Percentiles rank a stretch among this genome's conserved stretches.
Evolutionary conservation across 2,888 invertebrate genomes (phyloP).

Genomic region (Macrosoma leucophasiata): DNA sequence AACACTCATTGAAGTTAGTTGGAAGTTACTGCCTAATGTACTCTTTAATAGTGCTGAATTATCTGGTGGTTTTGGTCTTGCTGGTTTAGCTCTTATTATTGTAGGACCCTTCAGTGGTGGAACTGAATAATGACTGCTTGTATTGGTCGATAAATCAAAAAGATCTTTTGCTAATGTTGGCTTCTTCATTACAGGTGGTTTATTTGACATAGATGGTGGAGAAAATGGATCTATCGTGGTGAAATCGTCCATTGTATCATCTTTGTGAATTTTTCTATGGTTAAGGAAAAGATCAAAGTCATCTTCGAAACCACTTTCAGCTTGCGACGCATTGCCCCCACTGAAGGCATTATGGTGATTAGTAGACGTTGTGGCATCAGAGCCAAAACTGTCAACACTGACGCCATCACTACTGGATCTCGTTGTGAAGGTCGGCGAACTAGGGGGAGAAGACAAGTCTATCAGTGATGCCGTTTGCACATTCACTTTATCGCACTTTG

Average conservation of each 20-base stretch:
- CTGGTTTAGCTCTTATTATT: constrained; percentile 82
- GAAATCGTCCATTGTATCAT: constrained; percentile 72
- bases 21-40: constrained; percentile 48
- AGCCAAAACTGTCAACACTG: constrained; percentile 85
- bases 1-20: constrained; percentile 52
- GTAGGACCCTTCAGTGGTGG: constrained; percentile 78
- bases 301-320: constrained; percentile 89
- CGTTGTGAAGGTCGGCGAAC: constrained; percentile 84
- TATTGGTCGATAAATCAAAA: constrained; percentile 76
- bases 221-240: constrained; percentile 74
- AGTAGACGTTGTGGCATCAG: constrained; percentile 78
- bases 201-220: constrained; percentile 47
- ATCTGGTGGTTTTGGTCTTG: constrained; percentile 73
- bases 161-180: constrained; percentile 78
- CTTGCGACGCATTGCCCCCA: constrained; percentile 81
- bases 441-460: constrained; percentile 82
- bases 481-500: constrained; percentile 64
- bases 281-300: constrained; percentile 83
- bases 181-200: constrained; percentile 62
- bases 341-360: constrained; percentile 70
- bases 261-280: constrained; percentile 56
- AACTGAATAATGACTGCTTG: constrained; percentile 51
- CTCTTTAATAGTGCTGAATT: constrained; percentile 59
- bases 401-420: constrained; percentile 84
- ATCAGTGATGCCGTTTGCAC: constrained; percentile 77